phyloP scores from a whole-genome alignment of 2,888 invertebrate genomes.

The Amphipoea lucens region DNA sequence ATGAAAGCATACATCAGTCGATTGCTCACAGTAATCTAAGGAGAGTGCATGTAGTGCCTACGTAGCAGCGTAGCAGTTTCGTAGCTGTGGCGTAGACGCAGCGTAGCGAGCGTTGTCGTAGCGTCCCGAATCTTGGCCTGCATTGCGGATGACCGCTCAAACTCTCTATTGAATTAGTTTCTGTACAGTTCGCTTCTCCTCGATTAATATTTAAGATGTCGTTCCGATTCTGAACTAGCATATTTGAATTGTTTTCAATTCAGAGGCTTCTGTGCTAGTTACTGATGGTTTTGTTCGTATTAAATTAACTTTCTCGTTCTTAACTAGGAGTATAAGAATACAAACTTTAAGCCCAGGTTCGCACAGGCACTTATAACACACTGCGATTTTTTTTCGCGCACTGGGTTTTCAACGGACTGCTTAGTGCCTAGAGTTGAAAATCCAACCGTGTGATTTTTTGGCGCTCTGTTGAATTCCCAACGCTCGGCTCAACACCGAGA shows the following conservation, averaged over 20 bases:
- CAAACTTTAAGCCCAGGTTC: not conserved
- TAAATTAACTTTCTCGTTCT: no score
- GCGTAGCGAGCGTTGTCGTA: slow-evolving; percentile 3
- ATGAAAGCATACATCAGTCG: slow-evolving; percentile 62
- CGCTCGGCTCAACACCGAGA: not conserved
- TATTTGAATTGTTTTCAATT: slow-evolving; percentile 26
- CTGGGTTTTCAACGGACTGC: not conserved
- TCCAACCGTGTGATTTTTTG: not conserved
- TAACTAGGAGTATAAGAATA: not conserved
- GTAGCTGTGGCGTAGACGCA: slow-evolving; percentile 14
- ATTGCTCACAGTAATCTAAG: slow-evolving; percentile 68
- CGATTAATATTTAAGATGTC: slow-evolving; percentile 42
- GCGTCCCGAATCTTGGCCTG: slow-evolving; percentile 51
- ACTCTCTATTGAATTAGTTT: slow-evolving; percentile 59
- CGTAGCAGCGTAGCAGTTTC: slow-evolving; percentile 27
- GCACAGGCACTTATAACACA: not conserved
- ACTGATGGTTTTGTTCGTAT: not conserved
- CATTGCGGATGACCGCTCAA: slow-evolving; percentile 58
- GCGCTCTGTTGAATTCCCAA: not conserved
- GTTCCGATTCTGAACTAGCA: slow-evolving; percentile 12
- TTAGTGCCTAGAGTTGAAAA: no score
- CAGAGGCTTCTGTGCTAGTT: not conserved
- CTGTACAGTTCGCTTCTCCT: slow-evolving; percentile 4
- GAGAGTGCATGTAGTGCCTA: slow-evolving; percentile 67
- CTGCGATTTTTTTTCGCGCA: no score